Evolutionary conservation across 30 jellyfish, hydroid and myxozoan genomes (phyloP).

Genomic region (Haliclystus octoradiatus): DNA sequence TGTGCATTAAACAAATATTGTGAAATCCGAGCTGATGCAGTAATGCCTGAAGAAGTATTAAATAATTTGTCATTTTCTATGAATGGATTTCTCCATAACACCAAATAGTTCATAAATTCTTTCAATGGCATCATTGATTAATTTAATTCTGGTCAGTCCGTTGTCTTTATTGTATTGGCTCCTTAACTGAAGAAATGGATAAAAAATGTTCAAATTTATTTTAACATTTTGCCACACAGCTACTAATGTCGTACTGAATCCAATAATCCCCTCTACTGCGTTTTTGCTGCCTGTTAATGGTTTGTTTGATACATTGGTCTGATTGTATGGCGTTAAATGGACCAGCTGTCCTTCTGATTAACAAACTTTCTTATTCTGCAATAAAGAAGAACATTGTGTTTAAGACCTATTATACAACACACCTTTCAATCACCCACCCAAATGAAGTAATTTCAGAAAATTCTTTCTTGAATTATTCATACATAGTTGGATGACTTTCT

Average conservation of each 20-base stretch:
- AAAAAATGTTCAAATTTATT: constrained; percentile 4
- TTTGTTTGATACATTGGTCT: constrained; percentile 31
- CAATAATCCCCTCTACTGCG: constrained; percentile 36
- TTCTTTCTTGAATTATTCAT: too few species aligned
- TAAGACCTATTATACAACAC: too few species aligned
- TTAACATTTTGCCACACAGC: constrained; percentile 15
- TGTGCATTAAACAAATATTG: constrained; percentile 11
- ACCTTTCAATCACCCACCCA: too few species aligned
- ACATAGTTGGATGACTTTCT: too few species aligned
- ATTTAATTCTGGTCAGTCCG: constrained; percentile 13
- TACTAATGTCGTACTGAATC: constrained; percentile 31
- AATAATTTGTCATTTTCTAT: constrained; percentile 11
- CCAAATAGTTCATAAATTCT: constrained; percentile 9
- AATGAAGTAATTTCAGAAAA: too few species aligned
- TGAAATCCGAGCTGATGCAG: constrained; percentile 18
- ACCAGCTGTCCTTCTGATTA: background rate
- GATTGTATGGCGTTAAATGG: constrained; percentile 10
- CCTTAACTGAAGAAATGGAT: background rate
- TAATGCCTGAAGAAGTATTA: constrained; percentile 30
- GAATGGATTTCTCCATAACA: constrained; percentile 22
- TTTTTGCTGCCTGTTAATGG: constrained; percentile 30
- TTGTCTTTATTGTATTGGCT: constrained; percentile 10
- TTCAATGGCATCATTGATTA: constrained; percentile 5
- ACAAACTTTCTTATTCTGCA: constrained; percentile 11
- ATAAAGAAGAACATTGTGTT: too few species aligned